These are phyloP conservation scores for Meandrina meandrites DNA, from an alignment of 92 coral and sea anemone species.

Conservation along the genomic window DNA sequence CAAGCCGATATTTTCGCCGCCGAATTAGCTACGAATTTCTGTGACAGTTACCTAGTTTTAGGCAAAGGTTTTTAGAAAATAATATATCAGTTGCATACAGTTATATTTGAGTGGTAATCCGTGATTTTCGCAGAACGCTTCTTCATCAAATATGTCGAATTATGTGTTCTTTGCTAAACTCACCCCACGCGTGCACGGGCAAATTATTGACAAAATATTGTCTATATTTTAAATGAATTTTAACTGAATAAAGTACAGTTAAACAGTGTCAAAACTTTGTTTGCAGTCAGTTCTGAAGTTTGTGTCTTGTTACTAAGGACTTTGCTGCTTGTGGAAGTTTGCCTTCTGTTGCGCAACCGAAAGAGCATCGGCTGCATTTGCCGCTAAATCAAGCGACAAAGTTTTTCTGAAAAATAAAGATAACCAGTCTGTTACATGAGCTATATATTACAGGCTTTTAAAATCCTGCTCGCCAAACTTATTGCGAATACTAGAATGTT, in stretches of 20 bases:
- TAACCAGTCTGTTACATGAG: too few relatives aligned
- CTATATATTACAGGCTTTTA: too few relatives aligned
- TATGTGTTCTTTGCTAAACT: slow-evolving; percentile 2
- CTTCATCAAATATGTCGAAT: neutral
- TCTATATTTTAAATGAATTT: slow-evolving; percentile 37
- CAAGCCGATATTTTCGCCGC: neutral
- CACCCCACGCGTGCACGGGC: slow-evolving; percentile 17
- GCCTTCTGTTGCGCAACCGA: neutral
- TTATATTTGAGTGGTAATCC: neutral
- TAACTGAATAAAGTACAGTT: slow-evolving; percentile 13
- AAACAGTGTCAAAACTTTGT: neutral
- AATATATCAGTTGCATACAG: neutral
- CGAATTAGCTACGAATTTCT: slow-evolving; percentile 1
- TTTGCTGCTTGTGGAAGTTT: neutral
- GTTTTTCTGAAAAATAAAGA: too few relatives aligned
- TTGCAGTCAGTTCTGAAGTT: neutral
- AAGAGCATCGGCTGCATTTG: too few relatives aligned
- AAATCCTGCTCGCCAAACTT: too few relatives aligned
- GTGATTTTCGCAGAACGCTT: neutral
- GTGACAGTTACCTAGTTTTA: neutral
- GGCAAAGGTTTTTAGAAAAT: slow-evolving; percentile 18
- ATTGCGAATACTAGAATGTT: too few relatives aligned
- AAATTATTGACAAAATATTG: slow-evolving; percentile 19
- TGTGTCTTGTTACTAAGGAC: neutral
- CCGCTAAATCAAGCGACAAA: too few relatives aligned